Evolutionary conservation across 2,113 vertebrate species (phyloP).

Genomic region (Perca flavescens): DNA sequence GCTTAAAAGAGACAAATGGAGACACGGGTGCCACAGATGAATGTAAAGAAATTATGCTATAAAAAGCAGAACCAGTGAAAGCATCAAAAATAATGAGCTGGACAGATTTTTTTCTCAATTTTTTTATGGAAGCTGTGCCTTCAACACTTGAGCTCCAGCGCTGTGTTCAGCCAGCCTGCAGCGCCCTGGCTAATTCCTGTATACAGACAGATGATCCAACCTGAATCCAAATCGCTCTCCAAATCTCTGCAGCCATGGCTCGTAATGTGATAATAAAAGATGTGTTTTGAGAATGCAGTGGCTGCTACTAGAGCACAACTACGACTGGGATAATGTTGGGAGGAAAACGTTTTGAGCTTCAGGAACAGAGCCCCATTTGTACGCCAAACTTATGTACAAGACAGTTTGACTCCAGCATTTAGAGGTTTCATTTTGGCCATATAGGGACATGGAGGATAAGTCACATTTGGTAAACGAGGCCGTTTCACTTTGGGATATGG

Average conservation of each 20-base stretch:
- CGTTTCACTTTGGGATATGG: constrained; percentile 33
- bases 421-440: constrained; percentile 15
- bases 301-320: constrained; percentile 7
- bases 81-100: constrained; percentile 58
- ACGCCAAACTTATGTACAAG: constrained; percentile 12
- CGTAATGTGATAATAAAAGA: constrained; percentile 58
- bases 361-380: constrained; percentile 23
- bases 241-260: constrained; percentile 56
- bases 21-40: constrained; percentile 7
- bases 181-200: constrained; percentile 51
- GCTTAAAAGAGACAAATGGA: constrained; percentile 23
- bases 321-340: constrained; percentile 23
- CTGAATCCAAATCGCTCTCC: constrained; percentile 59
- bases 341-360: constrained; percentile 42
- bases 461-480: constrained; percentile 32
- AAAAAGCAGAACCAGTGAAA: constrained; percentile 50
- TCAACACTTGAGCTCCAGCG: constrained; percentile 30
- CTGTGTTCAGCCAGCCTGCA: constrained; percentile 37
- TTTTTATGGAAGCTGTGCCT: constrained; percentile 34
- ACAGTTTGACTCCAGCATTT: constrained; percentile 27
- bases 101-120: constrained; percentile 18
- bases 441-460: constrained; percentile 5
- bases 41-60: constrained; percentile 25
- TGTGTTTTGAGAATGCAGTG: constrained; percentile 55
- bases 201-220: constrained; percentile 62